Conservation (phyloP, 1,140 invertebrate genomes). For the Chymomyza costata region DNA sequence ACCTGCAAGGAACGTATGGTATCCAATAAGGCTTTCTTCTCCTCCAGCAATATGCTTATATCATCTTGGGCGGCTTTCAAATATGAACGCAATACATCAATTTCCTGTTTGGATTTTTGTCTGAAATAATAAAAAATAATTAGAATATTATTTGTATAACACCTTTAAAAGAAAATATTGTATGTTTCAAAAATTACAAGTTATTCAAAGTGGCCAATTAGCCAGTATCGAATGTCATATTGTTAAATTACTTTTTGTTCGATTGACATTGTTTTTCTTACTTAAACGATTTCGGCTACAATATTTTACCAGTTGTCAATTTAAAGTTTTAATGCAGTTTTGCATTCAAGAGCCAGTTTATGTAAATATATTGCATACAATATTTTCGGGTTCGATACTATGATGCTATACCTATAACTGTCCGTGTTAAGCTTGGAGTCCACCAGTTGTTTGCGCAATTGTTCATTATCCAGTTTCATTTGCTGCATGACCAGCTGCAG, state of each 20-base stretch:
- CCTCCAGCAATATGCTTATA: slow-evolving; percentile 81
- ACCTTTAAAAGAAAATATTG: too few species aligned
- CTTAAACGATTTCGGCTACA: too few species aligned
- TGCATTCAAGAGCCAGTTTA: too few species aligned
- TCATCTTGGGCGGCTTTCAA: slow-evolving; percentile 84
- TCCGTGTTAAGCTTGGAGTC: slow-evolving; percentile 80
- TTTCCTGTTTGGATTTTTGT: slow-evolving; percentile 80
- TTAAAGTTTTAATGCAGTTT: too few species aligned
- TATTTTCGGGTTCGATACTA: too few species aligned
- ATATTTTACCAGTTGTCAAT: too few species aligned
- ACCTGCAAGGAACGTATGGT: slow-evolving; percentile 81
- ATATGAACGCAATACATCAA: slow-evolving; percentile 78
- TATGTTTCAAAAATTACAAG: too few species aligned
- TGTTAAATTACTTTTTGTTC: too few species aligned
- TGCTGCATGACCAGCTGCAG: slow-evolving; percentile 77
- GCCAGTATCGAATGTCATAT: too few species aligned
- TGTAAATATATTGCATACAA: too few species aligned
- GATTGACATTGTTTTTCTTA: too few species aligned
- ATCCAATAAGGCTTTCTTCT: slow-evolving; percentile 84
- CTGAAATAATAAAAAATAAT: slow-evolving; percentile 27
- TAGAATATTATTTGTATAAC: not conserved
- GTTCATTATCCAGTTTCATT: slow-evolving; percentile 80
- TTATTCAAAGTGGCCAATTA: too few species aligned
- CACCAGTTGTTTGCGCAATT: slow-evolving; percentile 78
- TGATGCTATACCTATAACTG: slow-evolving; percentile 78